Percentiles rank a stretch among this genome's conserved stretches.
phyloP scores from a whole-genome alignment of 2,113 vertebrate genomes.

The Glaucomys volans region DNA sequence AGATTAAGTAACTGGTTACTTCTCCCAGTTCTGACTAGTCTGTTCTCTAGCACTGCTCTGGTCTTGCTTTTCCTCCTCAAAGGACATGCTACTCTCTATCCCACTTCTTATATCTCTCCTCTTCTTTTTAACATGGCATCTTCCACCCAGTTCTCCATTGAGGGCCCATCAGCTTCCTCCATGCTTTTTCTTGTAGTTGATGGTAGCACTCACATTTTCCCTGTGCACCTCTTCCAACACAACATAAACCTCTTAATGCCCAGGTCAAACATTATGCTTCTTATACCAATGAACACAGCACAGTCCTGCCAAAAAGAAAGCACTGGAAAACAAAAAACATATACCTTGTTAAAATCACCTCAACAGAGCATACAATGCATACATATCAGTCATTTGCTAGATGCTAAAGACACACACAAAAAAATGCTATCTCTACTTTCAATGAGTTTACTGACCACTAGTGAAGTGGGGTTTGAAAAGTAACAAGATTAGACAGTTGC shows the following conservation, averaged over 20 bases:
- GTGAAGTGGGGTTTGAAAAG: neutral
- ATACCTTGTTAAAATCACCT: neutral
- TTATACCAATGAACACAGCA: neutral
- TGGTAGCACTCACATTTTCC: neutral
- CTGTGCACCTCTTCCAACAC: neutral
- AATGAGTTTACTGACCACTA: neutral
- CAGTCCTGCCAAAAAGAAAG: neutral
- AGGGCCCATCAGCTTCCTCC: neutral
- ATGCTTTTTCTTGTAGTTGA: neutral
- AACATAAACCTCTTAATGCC: neutral
- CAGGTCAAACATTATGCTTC: neutral
- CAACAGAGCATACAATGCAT: neutral
- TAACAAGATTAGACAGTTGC: neutral
- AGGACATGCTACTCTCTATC: neutral
- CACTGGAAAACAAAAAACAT: slow-evolving; percentile 3
- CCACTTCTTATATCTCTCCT: neutral
- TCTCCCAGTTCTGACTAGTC: neutral
- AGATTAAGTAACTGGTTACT: neutral
- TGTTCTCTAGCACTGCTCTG: neutral
- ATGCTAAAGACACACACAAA: neutral
- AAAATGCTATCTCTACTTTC: neutral
- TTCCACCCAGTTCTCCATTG: neutral
- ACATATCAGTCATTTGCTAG: neutral
- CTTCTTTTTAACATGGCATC: neutral
- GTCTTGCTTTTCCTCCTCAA: neutral